phyloP scores from a whole-genome alignment of 1,140 invertebrate genomes.

The Oreohelix idahoensis region DNA sequence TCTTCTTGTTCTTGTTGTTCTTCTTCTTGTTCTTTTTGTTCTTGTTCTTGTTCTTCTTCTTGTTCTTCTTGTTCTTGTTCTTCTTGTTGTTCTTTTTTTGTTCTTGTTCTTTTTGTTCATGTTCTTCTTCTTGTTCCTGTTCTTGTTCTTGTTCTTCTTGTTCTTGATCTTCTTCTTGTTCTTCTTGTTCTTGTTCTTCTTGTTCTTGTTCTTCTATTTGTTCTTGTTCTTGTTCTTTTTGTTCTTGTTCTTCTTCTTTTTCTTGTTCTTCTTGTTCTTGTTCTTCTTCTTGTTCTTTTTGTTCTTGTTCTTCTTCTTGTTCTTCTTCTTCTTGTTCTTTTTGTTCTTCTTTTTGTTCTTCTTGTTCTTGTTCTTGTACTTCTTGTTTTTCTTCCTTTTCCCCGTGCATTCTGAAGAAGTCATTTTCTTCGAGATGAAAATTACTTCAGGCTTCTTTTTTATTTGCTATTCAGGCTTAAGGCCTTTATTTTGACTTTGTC shows the following conservation, averaged over 20 bases:
- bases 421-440: too few relatives aligned
- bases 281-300: not conserved
- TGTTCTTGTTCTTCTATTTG: not conserved
- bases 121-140: too few relatives aligned
- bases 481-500: too few relatives aligned
- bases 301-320: not conserved
- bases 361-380: too few relatives aligned
- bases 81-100: too few relatives aligned
- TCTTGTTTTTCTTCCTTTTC: too few relatives aligned
- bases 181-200: not conserved
- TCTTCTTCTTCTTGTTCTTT: too few relatives aligned
- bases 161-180: constrained; percentile 3
- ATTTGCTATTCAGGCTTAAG: too few relatives aligned
- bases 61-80: not conserved
- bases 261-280: not conserved
- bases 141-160: not conserved
- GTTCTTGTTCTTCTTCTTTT: not conserved
- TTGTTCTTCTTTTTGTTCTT: not conserved
- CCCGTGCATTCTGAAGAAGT: too few relatives aligned
- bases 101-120: not conserved
- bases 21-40: not conserved
- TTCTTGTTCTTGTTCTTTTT: not conserved
- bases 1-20: not conserved
- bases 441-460: too few relatives aligned
- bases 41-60: not conserved